Conservation (phyloP, 2,797 vertebrate species). For the Danio kyathit region DNA sequence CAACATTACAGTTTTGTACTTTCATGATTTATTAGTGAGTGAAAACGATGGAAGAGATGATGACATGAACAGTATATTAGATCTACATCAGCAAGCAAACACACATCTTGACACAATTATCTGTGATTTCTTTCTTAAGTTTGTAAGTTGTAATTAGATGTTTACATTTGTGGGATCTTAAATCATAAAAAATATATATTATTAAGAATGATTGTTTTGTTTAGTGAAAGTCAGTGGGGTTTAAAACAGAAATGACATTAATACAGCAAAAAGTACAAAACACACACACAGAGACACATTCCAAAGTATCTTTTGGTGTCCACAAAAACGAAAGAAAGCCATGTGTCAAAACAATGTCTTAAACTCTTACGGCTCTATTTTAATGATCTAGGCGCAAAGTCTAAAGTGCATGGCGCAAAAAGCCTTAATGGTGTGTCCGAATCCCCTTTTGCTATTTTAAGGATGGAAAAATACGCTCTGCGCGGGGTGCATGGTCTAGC, state of each 20-base stretch:
- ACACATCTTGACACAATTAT: background rate
- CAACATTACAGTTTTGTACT: background rate
- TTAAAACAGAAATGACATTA: background rate
- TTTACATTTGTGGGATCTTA: background rate
- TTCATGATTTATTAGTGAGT: conserved; percentile 9
- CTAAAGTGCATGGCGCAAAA: no score
- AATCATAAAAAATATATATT: background rate
- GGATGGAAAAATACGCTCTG: no score
- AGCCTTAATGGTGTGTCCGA: no score
- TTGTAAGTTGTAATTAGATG: background rate
- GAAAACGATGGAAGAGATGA: background rate
- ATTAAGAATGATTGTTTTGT: background rate
- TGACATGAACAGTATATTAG: conserved; percentile 1
- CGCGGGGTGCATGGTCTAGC: no score
- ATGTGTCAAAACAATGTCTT: no score
- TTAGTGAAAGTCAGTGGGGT: background rate
- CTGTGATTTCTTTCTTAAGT: background rate
- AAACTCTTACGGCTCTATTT: no score
- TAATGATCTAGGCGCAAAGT: no score
- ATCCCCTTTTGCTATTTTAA: no score
- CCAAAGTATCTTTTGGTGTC: background rate
- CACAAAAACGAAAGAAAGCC: background rate
- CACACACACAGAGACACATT: background rate
- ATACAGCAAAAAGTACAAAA: background rate
- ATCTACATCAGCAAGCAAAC: conserved; percentile 23